phyloP scores from a whole-genome alignment of 64 coral and sea anemone species.

The Montipora efflorescens region DNA sequence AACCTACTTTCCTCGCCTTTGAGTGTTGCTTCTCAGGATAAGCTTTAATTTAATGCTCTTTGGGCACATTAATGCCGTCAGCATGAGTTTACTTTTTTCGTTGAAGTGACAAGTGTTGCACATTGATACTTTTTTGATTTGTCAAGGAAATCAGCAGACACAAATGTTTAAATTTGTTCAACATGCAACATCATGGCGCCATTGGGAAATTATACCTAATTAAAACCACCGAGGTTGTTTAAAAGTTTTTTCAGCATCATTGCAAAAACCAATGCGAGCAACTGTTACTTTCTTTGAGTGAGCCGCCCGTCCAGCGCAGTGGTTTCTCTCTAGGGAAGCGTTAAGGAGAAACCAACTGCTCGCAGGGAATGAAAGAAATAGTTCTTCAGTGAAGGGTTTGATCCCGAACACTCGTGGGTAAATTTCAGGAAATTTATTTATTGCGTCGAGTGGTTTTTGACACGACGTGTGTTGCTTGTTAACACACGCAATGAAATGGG shows the following conservation, averaged over 20 bases:
- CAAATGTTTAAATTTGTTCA: neutral
- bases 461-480: too few relatives aligned
- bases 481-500: too few relatives aligned
- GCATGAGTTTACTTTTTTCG: neutral
- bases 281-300: too few relatives aligned
- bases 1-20: neutral
- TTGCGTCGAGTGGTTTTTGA: too few relatives aligned
- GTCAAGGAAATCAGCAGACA: neutral
- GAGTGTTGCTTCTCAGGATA: neutral
- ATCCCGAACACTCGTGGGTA: too few relatives aligned
- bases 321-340: too few relatives aligned
- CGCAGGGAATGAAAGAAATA: too few relatives aligned
- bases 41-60: neutral
- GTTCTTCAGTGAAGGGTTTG: too few relatives aligned
- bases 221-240: neutral
- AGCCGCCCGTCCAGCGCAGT: too few relatives aligned
- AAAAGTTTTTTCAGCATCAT: neutral
- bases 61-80: neutral
- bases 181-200: neutral
- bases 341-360: too few relatives aligned
- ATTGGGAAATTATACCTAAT: neutral
- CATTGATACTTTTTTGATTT: neutral
- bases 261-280: neutral
- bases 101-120: neutral
- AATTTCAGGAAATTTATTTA: too few relatives aligned